A percentile compares a stretch with the other conserved stretches of the same genome.
phyloP scores from a whole-genome alignment of 2,888 invertebrate species.

The Abrostola triplasia region DNA sequence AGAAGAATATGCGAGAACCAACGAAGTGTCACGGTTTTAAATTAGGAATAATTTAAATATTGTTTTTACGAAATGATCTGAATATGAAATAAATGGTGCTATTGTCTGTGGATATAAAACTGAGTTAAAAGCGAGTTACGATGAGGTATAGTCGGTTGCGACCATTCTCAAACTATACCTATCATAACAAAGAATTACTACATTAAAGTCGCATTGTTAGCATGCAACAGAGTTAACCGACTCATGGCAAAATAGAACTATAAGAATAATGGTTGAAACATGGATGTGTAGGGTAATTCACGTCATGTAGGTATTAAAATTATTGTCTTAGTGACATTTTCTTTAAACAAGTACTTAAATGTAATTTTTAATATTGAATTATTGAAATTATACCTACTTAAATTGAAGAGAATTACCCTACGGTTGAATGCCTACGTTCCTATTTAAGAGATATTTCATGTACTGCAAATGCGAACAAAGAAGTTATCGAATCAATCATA shows the following conservation, averaged over 20 bases:
- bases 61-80: not conserved
- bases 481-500: too few relatives aligned
- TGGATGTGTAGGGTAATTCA: not conserved
- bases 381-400: too few relatives aligned
- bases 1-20: conserved; percentile 74
- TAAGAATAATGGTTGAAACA: not conserved
- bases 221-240: not conserved
- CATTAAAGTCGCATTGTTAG: not conserved
- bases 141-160: too few relatives aligned
- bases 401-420: too few relatives aligned
- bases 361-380: too few relatives aligned
- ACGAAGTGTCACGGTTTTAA: conserved; percentile 78
- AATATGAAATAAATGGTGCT: not conserved
- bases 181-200: not conserved
- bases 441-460: too few relatives aligned
- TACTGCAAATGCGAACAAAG: too few relatives aligned
- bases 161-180: not conserved
- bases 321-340: too few relatives aligned
- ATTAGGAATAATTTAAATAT: not conserved
- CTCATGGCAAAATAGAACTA: not conserved
- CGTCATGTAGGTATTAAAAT: too few relatives aligned
- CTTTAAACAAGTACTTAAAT: too few relatives aligned
- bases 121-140: not conserved
- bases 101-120: not conserved
- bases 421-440: too few relatives aligned